These are phyloP conservation scores for Acomys russatus DNA, from an alignment of 2,797 vertebrate genomes.

Conservation along the genomic window DNA sequence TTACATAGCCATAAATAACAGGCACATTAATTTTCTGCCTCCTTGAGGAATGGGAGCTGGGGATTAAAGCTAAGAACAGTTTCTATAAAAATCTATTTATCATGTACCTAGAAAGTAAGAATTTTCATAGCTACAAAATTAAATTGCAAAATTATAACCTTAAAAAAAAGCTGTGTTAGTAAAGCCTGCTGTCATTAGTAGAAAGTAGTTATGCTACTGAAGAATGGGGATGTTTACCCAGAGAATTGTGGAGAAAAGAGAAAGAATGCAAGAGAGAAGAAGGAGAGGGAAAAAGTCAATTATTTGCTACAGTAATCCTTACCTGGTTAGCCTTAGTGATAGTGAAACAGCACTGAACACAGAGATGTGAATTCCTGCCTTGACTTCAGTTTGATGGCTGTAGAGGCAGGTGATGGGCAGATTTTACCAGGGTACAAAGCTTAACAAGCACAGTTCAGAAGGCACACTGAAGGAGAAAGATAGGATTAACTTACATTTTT, in stretches of 20 bases:
- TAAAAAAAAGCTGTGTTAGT: constrained; percentile 13
- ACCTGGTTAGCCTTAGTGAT: background rate
- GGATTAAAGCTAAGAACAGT: constrained; percentile 75
- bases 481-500: background rate
- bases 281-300: background rate
- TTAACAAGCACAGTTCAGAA: background rate
- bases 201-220: constrained; percentile 21
- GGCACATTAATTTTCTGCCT: constrained; percentile 75
- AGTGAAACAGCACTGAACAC: background rate
- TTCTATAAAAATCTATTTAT: constrained; percentile 79
- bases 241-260: background rate
- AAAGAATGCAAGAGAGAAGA: background rate
- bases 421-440: background rate
- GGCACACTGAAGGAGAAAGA: background rate
- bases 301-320: background rate
- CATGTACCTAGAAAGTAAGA: constrained; percentile 73
- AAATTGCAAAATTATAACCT: constrained; percentile 66
- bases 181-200: constrained; percentile 46
- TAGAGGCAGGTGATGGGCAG: background rate
- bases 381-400: background rate
- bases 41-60: constrained; percentile 64
- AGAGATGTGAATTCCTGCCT: background rate
- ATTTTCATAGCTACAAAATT: constrained; percentile 69
- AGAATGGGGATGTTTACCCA: background rate
- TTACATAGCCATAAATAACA: constrained; percentile 75